Evolutionary conservation across 2,888 invertebrate species (phyloP), one percentile per base, ranked within the genome.

Genomic region (Margaritifera margaritifera): DNA sequence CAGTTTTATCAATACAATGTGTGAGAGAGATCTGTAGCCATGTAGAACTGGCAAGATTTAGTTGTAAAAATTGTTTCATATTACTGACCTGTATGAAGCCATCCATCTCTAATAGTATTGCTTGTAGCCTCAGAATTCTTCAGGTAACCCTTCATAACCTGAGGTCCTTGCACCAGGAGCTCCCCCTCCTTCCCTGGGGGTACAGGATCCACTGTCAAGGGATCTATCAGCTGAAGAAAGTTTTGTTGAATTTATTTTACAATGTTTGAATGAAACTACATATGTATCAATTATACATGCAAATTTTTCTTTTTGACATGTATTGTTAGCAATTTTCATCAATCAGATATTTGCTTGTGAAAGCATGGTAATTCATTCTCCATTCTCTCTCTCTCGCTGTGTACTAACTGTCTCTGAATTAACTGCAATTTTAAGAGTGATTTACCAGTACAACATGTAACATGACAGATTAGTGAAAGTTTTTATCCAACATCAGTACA

Each of bases 131-230:
- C 90, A 71, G 93, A 93, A 86, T 95, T 93, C 2, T 93, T 93
- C 85, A 94, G 92, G 88, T 97, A 97, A 0, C 96, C 95, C 86
- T 94, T 94, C 94, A 95, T 95, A 8, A 94, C 92, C 62, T 93
- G 90, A 31, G 94, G 93, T 0, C 95, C 95, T 86, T 94, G 94
- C 70, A 96, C 93, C 89, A 95, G 95, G 1, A 97, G 86, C 89
- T 97, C 97, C 15, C 97, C 97, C 73, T 93, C 92, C 86, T 94
- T 91, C 80, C 93, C 92, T 0, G 93, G 91, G 0, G 92, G 93
- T 42, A 93, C 88, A 68, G 87, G 80, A 80, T 90, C 82, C 0
- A 94, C 94, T 5, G 91, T 92, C 71, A 91, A 79, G 4, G 83
- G 68, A 61, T 89, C 83, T 50, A 87, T 79, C 6, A 87, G 73